phyloP scores from a whole-genome alignment of 2,113 vertebrate species.

The Chelonoidis abingdonii region DNA sequence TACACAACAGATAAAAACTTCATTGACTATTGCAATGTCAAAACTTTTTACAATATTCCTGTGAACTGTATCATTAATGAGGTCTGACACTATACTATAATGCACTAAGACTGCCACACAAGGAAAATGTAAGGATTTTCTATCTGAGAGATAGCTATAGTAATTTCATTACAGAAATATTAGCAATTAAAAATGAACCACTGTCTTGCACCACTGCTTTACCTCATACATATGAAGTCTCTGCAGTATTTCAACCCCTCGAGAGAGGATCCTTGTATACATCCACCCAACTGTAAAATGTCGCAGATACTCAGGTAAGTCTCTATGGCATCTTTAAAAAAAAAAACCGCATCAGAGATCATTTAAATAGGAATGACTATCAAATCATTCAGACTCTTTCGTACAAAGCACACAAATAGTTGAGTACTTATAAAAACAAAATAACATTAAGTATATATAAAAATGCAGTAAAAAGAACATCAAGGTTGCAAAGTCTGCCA shows the following conservation, averaged over 20 bases:
- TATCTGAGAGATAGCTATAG: neutral
- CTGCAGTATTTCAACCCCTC: conserved; percentile 93
- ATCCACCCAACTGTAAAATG: conserved; percentile 93
- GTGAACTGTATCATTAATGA: neutral
- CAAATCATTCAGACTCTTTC: neutral
- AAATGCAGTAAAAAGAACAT: neutral
- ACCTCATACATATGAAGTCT: conserved; percentile 92
- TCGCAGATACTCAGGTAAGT: conserved; percentile 88
- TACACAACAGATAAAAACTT: neutral
- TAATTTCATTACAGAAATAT: neutral
- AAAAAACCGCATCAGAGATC: neutral
- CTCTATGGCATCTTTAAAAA: conserved; percentile 81
- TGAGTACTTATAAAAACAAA: neutral
- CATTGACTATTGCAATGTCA: neutral
- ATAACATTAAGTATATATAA: neutral
- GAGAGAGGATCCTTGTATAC: conserved; percentile 88
- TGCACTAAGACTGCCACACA: neutral
- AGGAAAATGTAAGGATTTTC: neutral
- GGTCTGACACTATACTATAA: neutral
- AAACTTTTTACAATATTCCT: neutral
- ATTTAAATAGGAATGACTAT: neutral
- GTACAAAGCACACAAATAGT: neutral
- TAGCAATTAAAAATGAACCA: accelerated
- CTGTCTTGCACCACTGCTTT: neutral
- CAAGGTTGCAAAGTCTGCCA: neutral